Evolutionary conservation across 2,888 invertebrate species (phyloP).

Genomic region (Mechanitis messenoides): DNA sequence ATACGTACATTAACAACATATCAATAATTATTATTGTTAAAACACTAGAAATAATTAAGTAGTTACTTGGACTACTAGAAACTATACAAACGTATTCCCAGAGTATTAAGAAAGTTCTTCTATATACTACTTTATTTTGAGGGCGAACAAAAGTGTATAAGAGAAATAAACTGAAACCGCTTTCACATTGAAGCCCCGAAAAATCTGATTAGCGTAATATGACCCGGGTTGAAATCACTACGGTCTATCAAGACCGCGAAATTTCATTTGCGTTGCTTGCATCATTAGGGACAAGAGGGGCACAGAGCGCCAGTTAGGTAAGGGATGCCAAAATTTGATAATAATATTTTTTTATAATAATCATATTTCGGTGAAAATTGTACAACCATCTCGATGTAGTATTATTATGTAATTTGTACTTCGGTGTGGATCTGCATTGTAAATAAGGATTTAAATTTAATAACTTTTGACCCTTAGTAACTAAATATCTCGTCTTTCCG

Average conservation of each 20-base stretch:
- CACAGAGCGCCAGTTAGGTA: constrained; percentile 20
- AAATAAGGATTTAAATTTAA: too few species aligned
- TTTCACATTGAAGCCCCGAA: constrained; percentile 25
- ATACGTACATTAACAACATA: neutral
- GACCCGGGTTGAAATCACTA: constrained; percentile 27
- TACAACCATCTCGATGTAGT: too few species aligned
- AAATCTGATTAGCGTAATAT: constrained; percentile 36
- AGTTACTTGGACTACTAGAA: too few species aligned
- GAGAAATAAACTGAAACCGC: neutral
- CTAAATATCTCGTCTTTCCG: too few species aligned
- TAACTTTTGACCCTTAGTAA: too few species aligned
- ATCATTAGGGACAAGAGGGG: constrained; percentile 33
- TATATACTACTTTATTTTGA: too few species aligned
- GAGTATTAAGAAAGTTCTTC: too few species aligned
- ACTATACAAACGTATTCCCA: too few species aligned
- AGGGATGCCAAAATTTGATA: constrained; percentile 14
- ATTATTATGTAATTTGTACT: too few species aligned
- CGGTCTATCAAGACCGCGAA: constrained; percentile 32
- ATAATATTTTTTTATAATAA: neutral
- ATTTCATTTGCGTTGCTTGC: constrained; percentile 36
- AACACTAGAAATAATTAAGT: too few species aligned
- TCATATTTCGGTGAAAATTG: neutral
- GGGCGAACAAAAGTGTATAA: too few species aligned
- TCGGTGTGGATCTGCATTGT: too few species aligned
- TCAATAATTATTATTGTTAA: neutral